These are phyloP conservation scores for Cheilosia urbana DNA, from an alignment of 2,888 invertebrate species.

Conservation along the genomic window DNA sequence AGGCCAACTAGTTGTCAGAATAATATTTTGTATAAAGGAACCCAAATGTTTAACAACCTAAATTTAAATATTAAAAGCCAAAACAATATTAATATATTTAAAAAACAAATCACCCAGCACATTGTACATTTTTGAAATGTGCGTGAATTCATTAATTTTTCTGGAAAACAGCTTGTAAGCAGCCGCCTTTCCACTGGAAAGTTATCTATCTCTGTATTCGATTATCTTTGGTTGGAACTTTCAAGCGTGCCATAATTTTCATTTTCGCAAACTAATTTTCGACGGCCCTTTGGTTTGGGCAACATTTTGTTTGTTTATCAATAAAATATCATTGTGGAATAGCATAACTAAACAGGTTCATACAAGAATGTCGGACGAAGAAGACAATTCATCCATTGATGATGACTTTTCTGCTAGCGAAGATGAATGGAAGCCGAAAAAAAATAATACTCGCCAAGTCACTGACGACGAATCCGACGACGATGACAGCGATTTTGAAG, in stretches of 20 bases:
- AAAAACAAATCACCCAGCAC: too few relatives aligned
- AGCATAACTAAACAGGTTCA: not conserved
- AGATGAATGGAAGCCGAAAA: constrained; percentile 82
- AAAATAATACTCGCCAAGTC: constrained; percentile 67
- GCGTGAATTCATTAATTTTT: too few relatives aligned
- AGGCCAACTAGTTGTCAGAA: too few relatives aligned
- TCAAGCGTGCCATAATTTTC: constrained; percentile 36
- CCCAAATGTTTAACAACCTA: too few relatives aligned
- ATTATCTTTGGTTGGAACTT: too few relatives aligned
- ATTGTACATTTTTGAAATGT: too few relatives aligned
- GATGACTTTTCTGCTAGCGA: constrained; percentile 83
- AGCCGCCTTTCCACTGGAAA: too few relatives aligned
- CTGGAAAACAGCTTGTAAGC: too few relatives aligned
- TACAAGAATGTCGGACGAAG: constrained; percentile 81
- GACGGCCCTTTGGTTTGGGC: not conserved
- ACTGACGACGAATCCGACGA: constrained; percentile 82
- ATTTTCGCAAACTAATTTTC: constrained; percentile 14
- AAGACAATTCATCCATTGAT: constrained; percentile 80
- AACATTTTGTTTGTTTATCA: not conserved
- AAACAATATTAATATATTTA: too few relatives aligned
- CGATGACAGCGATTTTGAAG: constrained; percentile 82
- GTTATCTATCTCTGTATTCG: too few relatives aligned
- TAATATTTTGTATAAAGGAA: too few relatives aligned
- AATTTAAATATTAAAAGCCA: too few relatives aligned
- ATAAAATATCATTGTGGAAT: not conserved